Evolutionary conservation across 2,113 vertebrate species (phyloP), one percentile per base, ranked within the genome.

Genomic region (Cyanoderma ruficeps): DNA sequence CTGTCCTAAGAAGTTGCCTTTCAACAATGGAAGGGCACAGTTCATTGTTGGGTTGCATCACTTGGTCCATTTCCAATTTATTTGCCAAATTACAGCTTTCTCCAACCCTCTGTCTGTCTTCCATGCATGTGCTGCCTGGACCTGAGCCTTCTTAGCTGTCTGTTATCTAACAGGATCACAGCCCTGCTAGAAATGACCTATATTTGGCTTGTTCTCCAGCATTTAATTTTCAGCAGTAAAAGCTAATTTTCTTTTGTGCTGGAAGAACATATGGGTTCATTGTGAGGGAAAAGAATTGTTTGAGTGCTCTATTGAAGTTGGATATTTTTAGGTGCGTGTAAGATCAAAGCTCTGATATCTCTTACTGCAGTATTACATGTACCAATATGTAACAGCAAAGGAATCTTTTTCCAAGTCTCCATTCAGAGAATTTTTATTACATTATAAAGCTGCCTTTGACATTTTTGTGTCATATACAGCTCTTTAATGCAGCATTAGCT

Each of bases 341-440:
- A 94, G 89, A 92, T 87, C 97, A 97, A 91, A 94, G 94, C 91
- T 95, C 92, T 96, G 96, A 95, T 97, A 97, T 95, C 94, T 97
- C 86, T 96, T 95, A 96, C 91, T 96, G 94, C 94, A 97, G 93
- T 96, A 93, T 97, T 95, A 95, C 86, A 94, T 84, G 87, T 94
- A 95, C 80, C 64, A 87, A 83, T 90, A 95, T 74, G 82, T 87
- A 96, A 83, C 42, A 78, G 90, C 76, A 95, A 92, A 94, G 31
- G 71, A 96, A 74, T 91, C 82, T 96, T 97, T 97, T 91, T 87
- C 95, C 89, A 67, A 67, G 74, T 84, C 96, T 96, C 93, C 85
- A 94, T 95, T 97, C 87, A 84, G 89, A 80, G 90, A 89, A 86
- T 97, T 97, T 97, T 96, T 90, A 91, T 97, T 95, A 93, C 94